Base-by-base conservation (phyloP, 2,888 invertebrate genomes). In the Trisateles emortualis region DNA sequence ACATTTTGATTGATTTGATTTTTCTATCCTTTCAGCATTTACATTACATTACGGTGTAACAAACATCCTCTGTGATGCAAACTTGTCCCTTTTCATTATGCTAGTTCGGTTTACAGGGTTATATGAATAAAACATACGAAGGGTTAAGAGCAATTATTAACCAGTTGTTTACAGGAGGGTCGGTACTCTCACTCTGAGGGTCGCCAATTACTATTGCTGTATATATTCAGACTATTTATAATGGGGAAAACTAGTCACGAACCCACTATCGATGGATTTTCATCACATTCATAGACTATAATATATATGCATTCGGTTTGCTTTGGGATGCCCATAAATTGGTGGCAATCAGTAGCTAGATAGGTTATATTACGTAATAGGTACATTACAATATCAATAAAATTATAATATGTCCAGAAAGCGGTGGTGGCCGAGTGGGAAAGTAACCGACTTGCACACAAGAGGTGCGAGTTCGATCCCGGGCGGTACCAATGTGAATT, bases 61-160 rank as follows among this genome's bases (percentile, higher is more conserved):
- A 40, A 29, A 16, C 51, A 17, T 26, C 58, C 57, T 14, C 6
- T 66, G 43, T 65, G 74, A 73, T 52, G 56, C 50, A 13, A 64
- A 73, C 72, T 70, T 76, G 85, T 83, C 83, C 86, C 83, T 82
- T 86, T 87, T 87, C 86, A 87, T 87, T 86, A 86, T 76, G 72
- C 79, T 80, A 82, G 84, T 86, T 86, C 71, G 72, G 82, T 82
- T 86, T 81, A 81, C 81, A 80, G 59, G 58, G 66, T 65, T 68
- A 76, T 83, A 87, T 87, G 87, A 87, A 88, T 88, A 85, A 71
- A 71, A 72, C 72, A 71, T 71, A 44, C n/a, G 49, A 63, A 66
- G 70, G 88, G 88, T 83, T 83, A 81, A 78, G 78, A 74, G 76
- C 85, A 87, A 87, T 90, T 87, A 90, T 87, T 87, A 88, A 87